Evolutionary conservation across 92 coral and sea anemone genomes (phyloP).

Genomic region (Phenganax subtilis): DNA sequence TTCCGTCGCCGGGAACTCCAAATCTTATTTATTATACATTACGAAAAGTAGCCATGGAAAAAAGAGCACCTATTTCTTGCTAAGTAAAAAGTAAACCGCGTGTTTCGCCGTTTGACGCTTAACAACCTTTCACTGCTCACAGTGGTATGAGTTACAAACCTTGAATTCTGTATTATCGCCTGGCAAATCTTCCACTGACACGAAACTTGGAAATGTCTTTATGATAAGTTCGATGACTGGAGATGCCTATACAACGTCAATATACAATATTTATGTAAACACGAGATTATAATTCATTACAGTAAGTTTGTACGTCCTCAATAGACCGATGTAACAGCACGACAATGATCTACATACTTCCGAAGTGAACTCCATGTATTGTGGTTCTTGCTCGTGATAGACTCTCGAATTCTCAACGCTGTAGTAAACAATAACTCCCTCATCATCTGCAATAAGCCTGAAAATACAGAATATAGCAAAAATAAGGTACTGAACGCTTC

Average conservation of each 20-base stretch:
- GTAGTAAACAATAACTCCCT: conserved; percentile 65
- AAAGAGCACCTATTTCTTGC: no score
- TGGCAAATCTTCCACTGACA: conserved; percentile 77
- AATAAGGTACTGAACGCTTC: background rate
- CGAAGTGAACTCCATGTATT: conserved; percentile 62
- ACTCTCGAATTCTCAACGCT: conserved; percentile 77
- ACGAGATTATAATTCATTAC: background rate
- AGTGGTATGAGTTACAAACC: conserved; percentile 40
- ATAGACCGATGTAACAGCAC: conserved; percentile 54
- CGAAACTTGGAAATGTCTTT: conserved; percentile 61
- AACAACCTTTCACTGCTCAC: no score
- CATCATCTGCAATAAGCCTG: conserved; percentile 84
- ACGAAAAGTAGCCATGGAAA: no score
- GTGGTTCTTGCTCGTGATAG: conserved; percentile 71
- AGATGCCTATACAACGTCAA: conserved; percentile 60
- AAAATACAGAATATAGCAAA: conserved; percentile 7
- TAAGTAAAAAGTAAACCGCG: no score
- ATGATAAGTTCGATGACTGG: conserved; percentile 72
- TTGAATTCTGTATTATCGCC: conserved; percentile 69
- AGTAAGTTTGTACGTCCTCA: no score
- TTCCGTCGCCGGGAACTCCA: no score
- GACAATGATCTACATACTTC: conserved; percentile 57
- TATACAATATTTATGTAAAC: background rate
- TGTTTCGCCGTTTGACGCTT: background rate
- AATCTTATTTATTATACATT: no score